These are phyloP conservation scores for Valencia hispanica DNA, from an alignment of 2,797 vertebrate genomes.

Conservation along the genomic window DNA sequence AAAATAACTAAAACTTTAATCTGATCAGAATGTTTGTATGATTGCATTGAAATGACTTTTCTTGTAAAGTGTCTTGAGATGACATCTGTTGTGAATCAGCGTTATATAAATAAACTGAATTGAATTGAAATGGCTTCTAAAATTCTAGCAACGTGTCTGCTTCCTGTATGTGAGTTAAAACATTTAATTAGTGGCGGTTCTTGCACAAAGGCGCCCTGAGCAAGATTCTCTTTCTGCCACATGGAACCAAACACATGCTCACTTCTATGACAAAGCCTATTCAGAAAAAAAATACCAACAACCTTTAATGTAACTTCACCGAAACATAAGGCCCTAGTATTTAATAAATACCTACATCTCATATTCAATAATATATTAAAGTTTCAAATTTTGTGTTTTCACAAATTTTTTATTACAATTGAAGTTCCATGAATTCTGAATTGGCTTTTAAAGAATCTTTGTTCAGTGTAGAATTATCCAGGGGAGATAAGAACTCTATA, in stretches of 20 bases:
- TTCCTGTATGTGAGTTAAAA: background rate
- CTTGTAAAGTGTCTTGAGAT: no score
- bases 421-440: background rate
- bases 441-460: no score
- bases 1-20: no score
- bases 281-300: background rate
- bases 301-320: background rate
- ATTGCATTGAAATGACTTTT: no score
- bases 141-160: background rate
- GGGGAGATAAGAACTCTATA: background rate
- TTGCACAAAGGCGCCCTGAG: background rate
- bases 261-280: background rate
- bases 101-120: no score
- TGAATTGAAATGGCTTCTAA: background rate
- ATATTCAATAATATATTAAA: background rate
- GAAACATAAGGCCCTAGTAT: background rate
- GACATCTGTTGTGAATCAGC: no score
- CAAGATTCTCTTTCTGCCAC: background rate
- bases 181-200: background rate
- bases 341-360: background rate
- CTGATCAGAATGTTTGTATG: no score
- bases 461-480: background rate
- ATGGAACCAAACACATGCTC: background rate
- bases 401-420: background rate
- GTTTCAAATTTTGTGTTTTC: background rate